A percentile compares a stretch with the other conserved stretches of the same genome.
Evolutionary conservation across 2,888 invertebrate genomes (phyloP).

Genomic region (Caenorhabditis zanzibari): DNA sequence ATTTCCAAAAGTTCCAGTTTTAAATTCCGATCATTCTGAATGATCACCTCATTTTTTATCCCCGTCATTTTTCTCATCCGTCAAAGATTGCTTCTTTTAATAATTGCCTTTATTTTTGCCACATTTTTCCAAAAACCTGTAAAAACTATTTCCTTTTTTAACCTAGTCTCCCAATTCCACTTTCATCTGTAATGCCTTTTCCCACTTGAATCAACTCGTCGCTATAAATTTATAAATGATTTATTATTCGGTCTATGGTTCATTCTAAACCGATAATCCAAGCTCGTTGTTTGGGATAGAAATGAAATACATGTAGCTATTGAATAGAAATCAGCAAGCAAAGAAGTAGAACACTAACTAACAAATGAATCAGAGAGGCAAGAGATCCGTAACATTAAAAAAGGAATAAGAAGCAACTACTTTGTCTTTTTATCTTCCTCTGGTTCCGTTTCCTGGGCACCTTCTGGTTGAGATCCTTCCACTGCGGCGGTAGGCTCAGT

Average conservation of each 20-base stretch:
- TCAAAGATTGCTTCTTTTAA: slow-evolving; percentile 32
- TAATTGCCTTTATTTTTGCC: slow-evolving; percentile 46
- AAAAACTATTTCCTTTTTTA: slow-evolving; percentile 4
- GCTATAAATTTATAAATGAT: neutral
- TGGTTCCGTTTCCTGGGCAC: neutral
- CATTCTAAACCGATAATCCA: neutral
- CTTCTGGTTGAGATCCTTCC: slow-evolving; percentile 26
- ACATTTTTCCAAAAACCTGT: neutral
- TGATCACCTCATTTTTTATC: slow-evolving; percentile 24
- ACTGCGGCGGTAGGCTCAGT: slow-evolving; percentile 1
- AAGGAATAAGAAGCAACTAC: slow-evolving; percentile 6
- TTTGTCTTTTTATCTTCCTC: slow-evolving; percentile 42
- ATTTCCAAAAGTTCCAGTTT: neutral
- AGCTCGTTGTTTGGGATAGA: neutral
- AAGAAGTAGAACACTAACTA: neutral
- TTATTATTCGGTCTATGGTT: neutral
- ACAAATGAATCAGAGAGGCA: slow-evolving; percentile 4
- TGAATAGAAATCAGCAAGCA: neutral
- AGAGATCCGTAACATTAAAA: slow-evolving; percentile 8
- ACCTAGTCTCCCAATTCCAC: slow-evolving; percentile 49
- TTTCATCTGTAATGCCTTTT: slow-evolving; percentile 38
- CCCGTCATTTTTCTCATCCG: slow-evolving; percentile 48
- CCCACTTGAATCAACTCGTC: neutral
- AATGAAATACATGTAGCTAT: slow-evolving; percentile 1
- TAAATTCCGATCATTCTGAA: slow-evolving; percentile 37